phyloP scores from a whole-genome alignment of 2,797 vertebrate genomes.

The Periparus ater region DNA sequence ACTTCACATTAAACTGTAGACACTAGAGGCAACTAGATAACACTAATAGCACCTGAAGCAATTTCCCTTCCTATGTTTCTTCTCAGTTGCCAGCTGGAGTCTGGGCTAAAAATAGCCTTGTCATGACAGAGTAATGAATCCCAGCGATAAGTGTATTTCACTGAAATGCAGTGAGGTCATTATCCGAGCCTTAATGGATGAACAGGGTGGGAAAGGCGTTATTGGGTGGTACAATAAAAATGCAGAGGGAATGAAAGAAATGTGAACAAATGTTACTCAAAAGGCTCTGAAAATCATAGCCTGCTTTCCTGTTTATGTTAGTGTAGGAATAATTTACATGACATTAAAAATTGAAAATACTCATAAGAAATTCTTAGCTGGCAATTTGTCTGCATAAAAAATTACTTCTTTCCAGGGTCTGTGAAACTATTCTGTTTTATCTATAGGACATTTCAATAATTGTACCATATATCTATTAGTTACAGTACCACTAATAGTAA shows the following conservation, averaged over 20 bases:
- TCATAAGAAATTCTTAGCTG: slow-evolving; percentile 23
- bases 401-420: not conserved
- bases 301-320: slow-evolving; percentile 40
- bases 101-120: slow-evolving; percentile 49
- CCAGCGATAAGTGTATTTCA: not conserved
- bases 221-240: slow-evolving; percentile 25
- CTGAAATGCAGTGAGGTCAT: slow-evolving; percentile 24
- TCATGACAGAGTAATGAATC: slow-evolving; percentile 59
- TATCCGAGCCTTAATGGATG: slow-evolving; percentile 46
- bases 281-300: slow-evolving; percentile 35
- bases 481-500: not conserved
- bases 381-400: slow-evolving; percentile 27
- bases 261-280: not conserved
- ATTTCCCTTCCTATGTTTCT: slow-evolving; percentile 55
- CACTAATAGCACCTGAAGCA: slow-evolving; percentile 52
- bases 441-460: not conserved
- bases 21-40: slow-evolving; percentile 31
- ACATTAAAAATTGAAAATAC: slow-evolving; percentile 58
- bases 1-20: slow-evolving; percentile 34
- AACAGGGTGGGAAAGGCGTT: slow-evolving; percentile 11
- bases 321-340: slow-evolving; percentile 36
- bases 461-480: not conserved
- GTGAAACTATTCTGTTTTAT: slow-evolving; percentile 30
- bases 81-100: slow-evolving; percentile 48
- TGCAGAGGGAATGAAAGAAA: slow-evolving; percentile 12